Conservation (phyloP, 2,113 vertebrate genomes). For the Rynchops niger region DNA sequence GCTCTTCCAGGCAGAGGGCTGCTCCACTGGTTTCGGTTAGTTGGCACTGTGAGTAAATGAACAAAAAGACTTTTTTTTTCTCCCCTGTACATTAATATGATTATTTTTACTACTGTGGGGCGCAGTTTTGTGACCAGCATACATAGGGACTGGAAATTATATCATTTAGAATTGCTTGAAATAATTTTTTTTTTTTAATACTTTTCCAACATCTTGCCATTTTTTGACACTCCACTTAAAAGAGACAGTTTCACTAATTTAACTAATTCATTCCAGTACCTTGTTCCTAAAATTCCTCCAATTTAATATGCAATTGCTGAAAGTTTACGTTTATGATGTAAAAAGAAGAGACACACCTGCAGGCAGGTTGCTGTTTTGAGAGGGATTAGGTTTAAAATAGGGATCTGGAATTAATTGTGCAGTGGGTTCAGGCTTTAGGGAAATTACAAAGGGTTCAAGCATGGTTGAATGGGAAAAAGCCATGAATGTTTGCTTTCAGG, state of each 20-base stretch:
- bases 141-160: not conserved
- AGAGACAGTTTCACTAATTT: not conserved
- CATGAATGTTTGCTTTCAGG: constrained; percentile 78
- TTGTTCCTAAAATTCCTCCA: not conserved
- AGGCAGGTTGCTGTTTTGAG: constrained; percentile 73
- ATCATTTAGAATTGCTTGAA: not conserved
- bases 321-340: constrained; percentile 12
- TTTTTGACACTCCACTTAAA: not conserved
- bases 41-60: not conserved
- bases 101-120: not conserved
- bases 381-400: constrained; percentile 79
- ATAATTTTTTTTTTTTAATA: not conserved
- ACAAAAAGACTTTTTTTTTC: not conserved
- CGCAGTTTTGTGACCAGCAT: not conserved
- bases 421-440: constrained; percentile 73
- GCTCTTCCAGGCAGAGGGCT: not conserved
- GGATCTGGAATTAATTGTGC: constrained; percentile 82
- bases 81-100: not conserved
- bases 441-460: constrained; percentile 79
- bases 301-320: not conserved
- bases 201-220: not conserved
- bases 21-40: not conserved
- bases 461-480: constrained; percentile 76
- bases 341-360: constrained; percentile 75
- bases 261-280: not conserved